Conservation (phyloP, 92 coral and sea anemone genomes). For the Isaurus tuberculatus region DNA sequence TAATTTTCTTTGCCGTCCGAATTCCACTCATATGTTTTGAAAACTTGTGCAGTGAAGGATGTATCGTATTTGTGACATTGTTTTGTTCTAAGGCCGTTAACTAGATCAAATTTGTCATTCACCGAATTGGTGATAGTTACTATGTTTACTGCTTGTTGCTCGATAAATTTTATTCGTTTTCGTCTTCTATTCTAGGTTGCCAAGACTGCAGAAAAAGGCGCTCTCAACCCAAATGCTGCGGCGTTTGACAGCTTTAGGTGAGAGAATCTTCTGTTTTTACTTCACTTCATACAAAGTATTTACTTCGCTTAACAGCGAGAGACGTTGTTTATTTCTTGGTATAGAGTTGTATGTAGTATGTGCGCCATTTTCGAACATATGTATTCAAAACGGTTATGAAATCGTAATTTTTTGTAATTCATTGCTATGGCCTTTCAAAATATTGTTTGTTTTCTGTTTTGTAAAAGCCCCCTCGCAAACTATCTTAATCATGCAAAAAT, state of each 20-base stretch:
- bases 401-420: conserved; percentile 16
- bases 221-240: conserved; percentile 53
- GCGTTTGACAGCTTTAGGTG: conserved; percentile 43
- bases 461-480: not conserved
- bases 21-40: conserved; percentile 43
- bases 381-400: not conserved
- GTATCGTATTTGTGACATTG: conserved; percentile 24
- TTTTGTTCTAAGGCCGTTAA: conserved; percentile 31
- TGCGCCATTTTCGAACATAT: not conserved
- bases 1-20: conserved; percentile 8
- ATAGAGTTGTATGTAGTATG: not conserved
- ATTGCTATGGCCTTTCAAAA: not conserved
- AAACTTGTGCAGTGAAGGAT: conserved; percentile 43
- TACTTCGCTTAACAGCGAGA: not conserved
- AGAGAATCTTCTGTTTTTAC: not conserved
- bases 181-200: conserved; percentile 33
- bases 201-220: conserved; percentile 49
- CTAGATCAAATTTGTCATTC: conserved; percentile 30
- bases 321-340: not conserved
- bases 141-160: conserved; percentile 33
- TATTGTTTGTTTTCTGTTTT: conserved; percentile 18
- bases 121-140: conserved; percentile 31
- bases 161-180: not conserved
- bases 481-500: conserved; percentile 2
- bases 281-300: too few species aligned